Evolutionary conservation across 2,888 invertebrate species (phyloP), one percentile per base, ranked within the genome.

Genomic region (Eupelmus urozonus): DNA sequence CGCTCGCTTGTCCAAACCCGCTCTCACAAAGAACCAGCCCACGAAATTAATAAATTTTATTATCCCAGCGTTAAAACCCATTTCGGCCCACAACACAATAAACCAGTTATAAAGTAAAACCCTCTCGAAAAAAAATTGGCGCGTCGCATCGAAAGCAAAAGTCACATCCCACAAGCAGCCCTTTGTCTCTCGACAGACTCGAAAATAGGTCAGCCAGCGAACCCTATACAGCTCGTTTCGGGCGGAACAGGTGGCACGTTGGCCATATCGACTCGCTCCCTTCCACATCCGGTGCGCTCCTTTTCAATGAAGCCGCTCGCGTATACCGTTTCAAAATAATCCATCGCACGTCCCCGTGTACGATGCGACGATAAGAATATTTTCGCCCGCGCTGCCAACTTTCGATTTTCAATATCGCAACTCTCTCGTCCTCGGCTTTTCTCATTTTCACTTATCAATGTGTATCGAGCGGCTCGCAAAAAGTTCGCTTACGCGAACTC

Each of bases 281-380:
- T 63, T 55, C 73, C 34, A 59, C 74, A 66, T 74, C 74, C 74
- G 74, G 74, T n/a, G 34, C 9, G 18, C 29, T 25, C 25, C 18
- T 34, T 34, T 34, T 34, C 34, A 34, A 34, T 34, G 34, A 34
- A 34, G 34, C 9, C 34, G 9, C 9, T n/a, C 34, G 34, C 3
- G 9, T 34, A 34, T 34, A 34, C 27, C n/a, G 65, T 25, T 42
- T 65, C 49, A 49, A 65, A 49, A 65, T 45, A 49, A 27, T 20
- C 7, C 18, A 9, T 60, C 29, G 29, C 34, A 34, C 59, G 59
- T 34, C 3, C 34, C 34, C 18, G 16, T n/a, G 18, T 18, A 20
- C 13, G 18, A 16, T 45, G 16, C 2, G 7, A 45, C 45, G 45
- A 45, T 45, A 45, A 23, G 18, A 1, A 23, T 25, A 55, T 9